Base-by-base conservation (phyloP, 2,888 invertebrate genomes). In the Philonicus albiceps region DNA sequence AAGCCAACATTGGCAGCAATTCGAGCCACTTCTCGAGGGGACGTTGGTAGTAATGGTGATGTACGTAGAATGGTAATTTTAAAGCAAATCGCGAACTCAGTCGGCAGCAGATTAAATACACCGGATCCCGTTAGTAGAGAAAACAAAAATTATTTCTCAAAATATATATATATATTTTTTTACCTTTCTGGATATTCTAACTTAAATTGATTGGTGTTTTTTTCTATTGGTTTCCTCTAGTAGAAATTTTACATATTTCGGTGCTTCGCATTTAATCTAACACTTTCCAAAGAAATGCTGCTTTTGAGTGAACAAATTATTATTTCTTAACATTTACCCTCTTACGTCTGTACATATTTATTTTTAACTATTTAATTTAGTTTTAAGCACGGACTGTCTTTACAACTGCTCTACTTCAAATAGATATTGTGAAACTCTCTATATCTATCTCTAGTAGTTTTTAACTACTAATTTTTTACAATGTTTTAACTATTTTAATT, bases 1-100 rank as follows among this genome's bases (percentile, higher is more conserved):
- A 96, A 96, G 91, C 97, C 97, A 88, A 96, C 96, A 89, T 92
- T 97, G 90, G 96, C 96, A 86, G 96, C 97, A 86, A 97, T 97
- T 89, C 95, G 95, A 91, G 96, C 96, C 87, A 94, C 95, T 86
- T 96, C 96, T 87, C 94, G 96, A 89, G 95, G 95, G 84, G 96
- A 96, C 86, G 93, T 97, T 90, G 95, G 94, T 90, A 96, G 96
- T 86, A 96, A 96, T 90, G 94, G 94, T 11, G 96, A 97, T 90
- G 95, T 96, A 91, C 94, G 95, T 90, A 94, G 93, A 89, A 93
- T 93, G 89, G 90, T 93, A 87, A 94, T 94, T 89, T 92, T 93
- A 75, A 93, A 94, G 90, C 93, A 93, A 87, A 94, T 94, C 22
- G 93, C 93, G 37, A 93, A 93, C 88, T 95, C 95, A 89, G 90